phyloP scores from a whole-genome alignment of 2,888 invertebrate species.

The Piscicola geometra region DNA sequence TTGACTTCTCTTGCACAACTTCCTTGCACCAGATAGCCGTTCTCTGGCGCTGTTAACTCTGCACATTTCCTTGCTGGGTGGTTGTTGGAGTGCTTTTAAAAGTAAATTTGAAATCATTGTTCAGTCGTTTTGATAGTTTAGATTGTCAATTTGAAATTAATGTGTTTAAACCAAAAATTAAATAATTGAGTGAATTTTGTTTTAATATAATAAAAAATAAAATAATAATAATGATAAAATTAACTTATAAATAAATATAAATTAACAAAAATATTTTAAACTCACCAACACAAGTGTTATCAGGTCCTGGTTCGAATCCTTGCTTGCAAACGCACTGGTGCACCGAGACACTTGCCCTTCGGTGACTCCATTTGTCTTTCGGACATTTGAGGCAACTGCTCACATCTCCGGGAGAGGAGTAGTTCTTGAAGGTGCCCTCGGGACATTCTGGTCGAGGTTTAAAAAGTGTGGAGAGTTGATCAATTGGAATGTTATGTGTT shows the following conservation, averaged over 20 bases:
- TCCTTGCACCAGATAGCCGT: slow-evolving; percentile 67
- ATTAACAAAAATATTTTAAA: too few relatives aligned
- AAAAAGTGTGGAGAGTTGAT: neutral
- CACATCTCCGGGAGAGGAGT: slow-evolving; percentile 60
- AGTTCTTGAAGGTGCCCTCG: slow-evolving; percentile 62
- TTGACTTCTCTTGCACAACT: slow-evolving; percentile 65
- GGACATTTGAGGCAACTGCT: slow-evolving; percentile 61
- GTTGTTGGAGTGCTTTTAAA: too few relatives aligned
- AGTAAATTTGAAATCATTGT: neutral
- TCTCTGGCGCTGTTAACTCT: slow-evolving; percentile 61
- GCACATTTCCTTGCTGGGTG: slow-evolving; percentile 58
- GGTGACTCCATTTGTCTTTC: slow-evolving; percentile 64
- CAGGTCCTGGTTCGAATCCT: neutral
- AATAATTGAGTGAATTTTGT: neutral
- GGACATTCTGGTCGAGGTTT: slow-evolving; percentile 63
- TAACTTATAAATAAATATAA: neutral
- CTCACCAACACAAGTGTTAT: slow-evolving; percentile 3
- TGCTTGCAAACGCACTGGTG: slow-evolving; percentile 58
- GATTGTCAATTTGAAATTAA: neutral
- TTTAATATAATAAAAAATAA: too few relatives aligned
- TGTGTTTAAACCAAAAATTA: neutral
- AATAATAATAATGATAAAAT: too few relatives aligned
- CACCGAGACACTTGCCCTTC: slow-evolving; percentile 60
- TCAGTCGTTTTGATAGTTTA: too few relatives aligned
- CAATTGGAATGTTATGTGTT: neutral